Conservation (phyloP, 1,140 invertebrate species). For the Heliconius melpomene region DNA sequence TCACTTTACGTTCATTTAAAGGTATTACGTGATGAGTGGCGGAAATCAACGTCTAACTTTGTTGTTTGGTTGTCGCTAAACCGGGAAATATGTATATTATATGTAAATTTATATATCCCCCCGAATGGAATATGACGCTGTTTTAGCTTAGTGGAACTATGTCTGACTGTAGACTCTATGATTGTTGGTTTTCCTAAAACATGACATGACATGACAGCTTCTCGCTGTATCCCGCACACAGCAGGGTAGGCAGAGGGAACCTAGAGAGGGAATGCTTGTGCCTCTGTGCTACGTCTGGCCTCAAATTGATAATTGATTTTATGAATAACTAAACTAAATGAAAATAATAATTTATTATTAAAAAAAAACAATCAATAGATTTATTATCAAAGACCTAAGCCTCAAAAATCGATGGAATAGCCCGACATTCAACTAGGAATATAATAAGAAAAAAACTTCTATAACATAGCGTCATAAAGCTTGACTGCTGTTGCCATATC, state of each 20-base stretch:
- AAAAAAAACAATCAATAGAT: background rate
- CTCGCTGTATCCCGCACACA: too few relatives aligned
- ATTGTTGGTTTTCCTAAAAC: background rate
- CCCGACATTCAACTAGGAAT: background rate
- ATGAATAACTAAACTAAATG: too few relatives aligned
- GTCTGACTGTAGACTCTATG: background rate
- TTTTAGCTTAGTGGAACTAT: background rate
- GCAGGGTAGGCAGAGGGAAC: too few relatives aligned
- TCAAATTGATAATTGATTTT: too few relatives aligned
- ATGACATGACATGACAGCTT: too few relatives aligned
- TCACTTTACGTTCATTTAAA: background rate
- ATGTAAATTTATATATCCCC: background rate
- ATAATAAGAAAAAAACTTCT: background rate
- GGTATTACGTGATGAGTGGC: background rate
- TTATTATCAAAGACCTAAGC: background rate
- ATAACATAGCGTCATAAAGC: conserved; percentile 4
- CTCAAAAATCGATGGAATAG: background rate
- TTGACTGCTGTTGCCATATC: conserved; percentile 52
- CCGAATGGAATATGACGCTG: background rate
- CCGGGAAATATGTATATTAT: conserved; percentile 8
- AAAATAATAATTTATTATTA: too few relatives aligned
- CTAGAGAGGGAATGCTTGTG: too few relatives aligned
- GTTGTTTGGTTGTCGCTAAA: background rate
- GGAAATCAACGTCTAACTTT: background rate
- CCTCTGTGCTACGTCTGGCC: too few relatives aligned